Evolutionary conservation across 1,140 invertebrate species (phyloP).

Genomic region (Acromyrmex echinatior): DNA sequence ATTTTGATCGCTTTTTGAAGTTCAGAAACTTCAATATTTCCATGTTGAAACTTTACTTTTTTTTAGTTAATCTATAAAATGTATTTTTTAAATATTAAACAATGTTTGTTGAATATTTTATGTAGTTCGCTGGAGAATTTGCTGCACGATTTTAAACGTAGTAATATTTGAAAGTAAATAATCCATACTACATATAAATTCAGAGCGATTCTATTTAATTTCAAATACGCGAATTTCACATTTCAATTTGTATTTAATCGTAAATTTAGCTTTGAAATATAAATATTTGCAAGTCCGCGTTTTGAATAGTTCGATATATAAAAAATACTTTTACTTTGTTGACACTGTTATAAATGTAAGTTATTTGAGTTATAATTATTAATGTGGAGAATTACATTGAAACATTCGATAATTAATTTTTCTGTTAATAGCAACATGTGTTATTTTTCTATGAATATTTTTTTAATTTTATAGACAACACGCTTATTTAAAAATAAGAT

Average conservation of each 20-base stretch:
- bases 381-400: neutral
- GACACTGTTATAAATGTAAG: neutral
- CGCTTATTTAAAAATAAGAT: no score
- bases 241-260: slow-evolving; percentile 5
- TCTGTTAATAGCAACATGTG: neutral
- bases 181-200: neutral
- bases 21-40: neutral
- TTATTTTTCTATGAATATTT: neutral
- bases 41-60: neutral
- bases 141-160: neutral
- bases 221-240: neutral
- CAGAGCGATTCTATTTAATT: neutral
- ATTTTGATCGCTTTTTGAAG: slow-evolving; percentile 9
- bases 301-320: neutral
- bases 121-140: neutral
- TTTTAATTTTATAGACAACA: neutral
- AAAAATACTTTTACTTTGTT: neutral
- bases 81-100: neutral
- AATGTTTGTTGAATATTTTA: neutral
- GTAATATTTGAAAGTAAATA: slow-evolving; percentile 28
- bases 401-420: neutral
- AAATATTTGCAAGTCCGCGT: neutral
- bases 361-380: neutral
- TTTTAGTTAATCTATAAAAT: neutral
- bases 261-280: slow-evolving; percentile 34